Conservation (phyloP, 1,140 invertebrate species). For the Dreissena rostriformis region DNA sequence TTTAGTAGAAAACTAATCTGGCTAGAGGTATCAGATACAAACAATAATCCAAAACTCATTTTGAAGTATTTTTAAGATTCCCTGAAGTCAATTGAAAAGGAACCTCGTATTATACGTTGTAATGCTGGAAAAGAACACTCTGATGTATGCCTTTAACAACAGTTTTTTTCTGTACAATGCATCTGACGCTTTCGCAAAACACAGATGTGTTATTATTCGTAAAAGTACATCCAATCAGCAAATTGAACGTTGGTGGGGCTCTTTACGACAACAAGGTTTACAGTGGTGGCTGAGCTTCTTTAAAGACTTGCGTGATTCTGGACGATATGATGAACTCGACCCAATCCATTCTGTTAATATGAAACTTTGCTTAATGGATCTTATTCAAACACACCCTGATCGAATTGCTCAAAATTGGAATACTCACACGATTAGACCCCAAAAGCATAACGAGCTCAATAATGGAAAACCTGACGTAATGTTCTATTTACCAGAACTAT, state of each 20-base stretch:
- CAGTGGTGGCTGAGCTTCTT: conserved; percentile 25
- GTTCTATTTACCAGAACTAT: neutral
- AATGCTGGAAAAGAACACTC: conserved; percentile 8
- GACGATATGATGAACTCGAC: conserved; percentile 5
- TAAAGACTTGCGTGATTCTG: conserved; percentile 32
- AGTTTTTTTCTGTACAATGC: too few species aligned
- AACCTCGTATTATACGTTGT: conserved; percentile 14
- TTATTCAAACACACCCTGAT: conserved; percentile 18
- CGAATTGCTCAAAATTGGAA: conserved; percentile 27
- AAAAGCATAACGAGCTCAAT: neutral
- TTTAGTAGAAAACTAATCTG: conserved; percentile 73
- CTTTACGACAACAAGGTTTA: conserved; percentile 30
- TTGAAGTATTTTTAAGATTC: neutral
- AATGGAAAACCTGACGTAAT: conserved; percentile 32
- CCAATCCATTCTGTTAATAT: conserved; percentile 18
- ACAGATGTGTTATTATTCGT: neutral
- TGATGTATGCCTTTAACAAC: too few species aligned
- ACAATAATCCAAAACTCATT: conserved; percentile 45
- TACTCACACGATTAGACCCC: neutral
- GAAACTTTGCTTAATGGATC: conserved; percentile 17
- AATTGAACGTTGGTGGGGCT: conserved; percentile 9
- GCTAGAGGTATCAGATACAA: conserved; percentile 64
- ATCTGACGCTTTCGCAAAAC: neutral
- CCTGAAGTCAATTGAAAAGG: neutral
- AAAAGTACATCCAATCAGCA: conserved; percentile 21